Evolutionary conservation across 2,888 invertebrate genomes (phyloP).

Genomic region (Crepidodera aurea): DNA sequence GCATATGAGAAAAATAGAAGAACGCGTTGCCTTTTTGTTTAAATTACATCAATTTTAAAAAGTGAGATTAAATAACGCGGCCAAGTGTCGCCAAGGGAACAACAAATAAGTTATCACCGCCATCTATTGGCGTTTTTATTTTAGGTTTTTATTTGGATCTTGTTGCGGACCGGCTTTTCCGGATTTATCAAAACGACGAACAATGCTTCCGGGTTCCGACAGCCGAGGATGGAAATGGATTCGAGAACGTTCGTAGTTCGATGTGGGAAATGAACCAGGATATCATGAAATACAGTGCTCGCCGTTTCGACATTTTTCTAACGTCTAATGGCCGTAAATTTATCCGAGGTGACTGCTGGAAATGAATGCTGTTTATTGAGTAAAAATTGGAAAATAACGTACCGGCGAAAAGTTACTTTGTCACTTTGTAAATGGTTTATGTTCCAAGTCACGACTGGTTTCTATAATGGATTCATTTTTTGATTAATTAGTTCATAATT

Average conservation of each 20-base stretch:
- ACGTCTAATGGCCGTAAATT: conserved; percentile 30
- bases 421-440: conserved; percentile 16
- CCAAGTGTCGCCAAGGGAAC: conserved; percentile 25
- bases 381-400: conserved; percentile 25
- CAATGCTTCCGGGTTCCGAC: conserved; percentile 26
- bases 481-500: too few species aligned
- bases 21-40: not conserved
- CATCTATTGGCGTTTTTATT: conserved; percentile 24
- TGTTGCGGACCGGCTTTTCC: conserved; percentile 23
- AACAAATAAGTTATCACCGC: conserved; percentile 28
- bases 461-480: too few species aligned
- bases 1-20: too few species aligned
- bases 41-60: conserved; percentile 7
- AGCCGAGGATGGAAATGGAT: conserved; percentile 29
- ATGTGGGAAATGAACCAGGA: conserved; percentile 32
- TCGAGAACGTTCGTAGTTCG: conserved; percentile 22
- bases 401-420: conserved; percentile 17
- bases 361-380: conserved; percentile 29
- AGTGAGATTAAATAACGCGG: conserved; percentile 11
- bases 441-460: not conserved
- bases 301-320: conserved; percentile 29
- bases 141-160: conserved; percentile 15
- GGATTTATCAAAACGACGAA: conserved; percentile 29
- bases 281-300: conserved; percentile 29
- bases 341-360: conserved; percentile 30